Conservation (phyloP, 2,888 invertebrate species). For the Papilio protenor region DNA sequence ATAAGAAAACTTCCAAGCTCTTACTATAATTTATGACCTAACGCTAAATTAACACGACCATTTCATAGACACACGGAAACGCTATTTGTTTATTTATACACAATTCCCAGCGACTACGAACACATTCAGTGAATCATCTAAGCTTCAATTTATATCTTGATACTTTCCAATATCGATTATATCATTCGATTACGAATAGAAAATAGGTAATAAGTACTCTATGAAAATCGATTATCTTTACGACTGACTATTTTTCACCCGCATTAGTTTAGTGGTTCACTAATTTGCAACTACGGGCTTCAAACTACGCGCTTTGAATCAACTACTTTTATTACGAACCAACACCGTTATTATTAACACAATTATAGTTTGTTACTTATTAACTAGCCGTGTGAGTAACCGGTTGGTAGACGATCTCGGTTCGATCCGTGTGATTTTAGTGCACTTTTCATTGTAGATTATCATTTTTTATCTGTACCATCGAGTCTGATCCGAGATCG, state of each 20-base stretch:
- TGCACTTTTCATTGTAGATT: conserved; percentile 62
- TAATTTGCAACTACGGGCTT: conserved; percentile 65
- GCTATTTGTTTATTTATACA: conserved; percentile 66
- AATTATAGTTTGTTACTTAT: conserved; percentile 60
- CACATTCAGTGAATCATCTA: conserved; percentile 64
- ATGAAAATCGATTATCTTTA: conserved; percentile 67
- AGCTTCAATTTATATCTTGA: conserved; percentile 50
- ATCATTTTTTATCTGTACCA: conserved; percentile 47
- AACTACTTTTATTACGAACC: conserved; percentile 61
- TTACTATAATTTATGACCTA: conserved; percentile 27
- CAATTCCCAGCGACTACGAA: conserved; percentile 53
- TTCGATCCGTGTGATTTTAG: conserved; percentile 69
- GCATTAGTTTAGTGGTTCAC: conserved; percentile 61
- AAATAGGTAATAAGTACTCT: conserved; percentile 52
- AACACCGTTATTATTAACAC: conserved; percentile 72
- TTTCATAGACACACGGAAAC: conserved; percentile 52
- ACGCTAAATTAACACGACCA: conserved; percentile 18
- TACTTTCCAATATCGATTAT: conserved; percentile 15
- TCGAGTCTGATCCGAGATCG: conserved; percentile 42
- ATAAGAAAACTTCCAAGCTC: conserved; percentile 28
- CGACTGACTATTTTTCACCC: conserved; percentile 67
- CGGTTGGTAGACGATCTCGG: conserved; percentile 59
- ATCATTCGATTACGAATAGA: conserved; percentile 30
- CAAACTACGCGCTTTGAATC: conserved; percentile 56
- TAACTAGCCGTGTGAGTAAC: conserved; percentile 57